Conservation (phyloP, 2,113 vertebrate species). For the Phycodurus eques region DNA sequence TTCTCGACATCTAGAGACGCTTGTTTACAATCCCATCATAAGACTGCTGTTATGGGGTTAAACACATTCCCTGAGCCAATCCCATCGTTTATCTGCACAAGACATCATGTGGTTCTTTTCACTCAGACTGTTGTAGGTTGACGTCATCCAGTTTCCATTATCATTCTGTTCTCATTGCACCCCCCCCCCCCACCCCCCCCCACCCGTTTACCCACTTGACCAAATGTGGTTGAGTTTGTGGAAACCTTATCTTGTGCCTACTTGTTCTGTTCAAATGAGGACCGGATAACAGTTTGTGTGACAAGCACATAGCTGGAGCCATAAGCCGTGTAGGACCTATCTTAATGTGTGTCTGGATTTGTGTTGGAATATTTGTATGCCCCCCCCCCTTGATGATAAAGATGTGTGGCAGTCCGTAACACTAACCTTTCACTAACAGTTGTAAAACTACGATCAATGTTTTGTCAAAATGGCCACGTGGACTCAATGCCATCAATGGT, state of each 20-base stretch:
- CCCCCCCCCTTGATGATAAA: neutral
- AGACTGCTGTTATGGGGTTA: conserved; percentile 33
- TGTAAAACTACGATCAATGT: neutral
- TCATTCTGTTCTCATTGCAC: neutral
- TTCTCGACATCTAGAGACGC: neutral
- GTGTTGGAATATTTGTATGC: neutral
- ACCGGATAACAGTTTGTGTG: conserved; percentile 5
- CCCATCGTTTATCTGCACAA: neutral
- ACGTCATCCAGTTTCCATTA: neutral
- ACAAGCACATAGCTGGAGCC: neutral
- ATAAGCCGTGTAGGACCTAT: neutral
- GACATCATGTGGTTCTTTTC: conserved; percentile 1
- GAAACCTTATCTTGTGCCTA: neutral
- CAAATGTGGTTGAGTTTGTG: neutral
- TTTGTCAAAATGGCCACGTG: neutral
- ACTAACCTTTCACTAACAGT: neutral
- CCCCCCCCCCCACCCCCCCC: too few species aligned
- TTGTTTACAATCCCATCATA: conserved; percentile 39
- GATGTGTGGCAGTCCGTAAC: neutral
- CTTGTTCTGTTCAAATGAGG: neutral
- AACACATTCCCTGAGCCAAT: neutral
- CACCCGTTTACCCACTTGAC: neutral
- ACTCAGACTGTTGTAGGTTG: neutral
- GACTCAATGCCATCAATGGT: neutral
- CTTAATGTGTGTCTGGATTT: neutral